Conservation (phyloP, 2,113 vertebrate species). For the Caloenas nicobarica region DNA sequence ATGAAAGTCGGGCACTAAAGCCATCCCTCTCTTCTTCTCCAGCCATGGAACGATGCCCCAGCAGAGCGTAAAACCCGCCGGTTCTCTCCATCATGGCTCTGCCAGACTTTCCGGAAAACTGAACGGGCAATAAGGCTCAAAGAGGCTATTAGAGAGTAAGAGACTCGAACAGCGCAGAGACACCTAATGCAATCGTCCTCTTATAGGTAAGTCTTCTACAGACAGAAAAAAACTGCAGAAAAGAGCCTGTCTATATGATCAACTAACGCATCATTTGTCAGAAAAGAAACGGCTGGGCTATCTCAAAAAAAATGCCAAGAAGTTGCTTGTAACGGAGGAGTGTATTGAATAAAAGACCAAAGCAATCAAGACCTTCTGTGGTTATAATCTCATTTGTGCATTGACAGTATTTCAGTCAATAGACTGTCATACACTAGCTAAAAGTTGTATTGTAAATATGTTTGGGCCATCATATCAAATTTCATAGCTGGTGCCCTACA, state of each 20-base stretch:
- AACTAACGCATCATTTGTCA: neutral
- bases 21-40: neutral
- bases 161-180: neutral
- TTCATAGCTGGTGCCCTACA: conserved; percentile 26
- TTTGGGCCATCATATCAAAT: conserved; percentile 36
- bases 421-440: conserved; percentile 19
- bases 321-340: neutral
- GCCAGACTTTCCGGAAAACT: neutral
- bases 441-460: conserved; percentile 23
- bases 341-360: conserved; percentile 55
- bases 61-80: neutral
- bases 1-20: neutral
- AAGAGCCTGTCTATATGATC: neutral
- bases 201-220: neutral
- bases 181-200: neutral
- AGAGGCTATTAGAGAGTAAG: neutral
- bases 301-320: neutral
- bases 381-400: conserved; percentile 59
- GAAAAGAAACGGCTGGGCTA: neutral
- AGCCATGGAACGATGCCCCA: neutral
- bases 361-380: conserved; percentile 22
- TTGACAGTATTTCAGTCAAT: conserved; percentile 58
- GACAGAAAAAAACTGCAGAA: neutral
- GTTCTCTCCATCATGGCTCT: neutral
- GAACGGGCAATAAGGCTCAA: neutral